Base-by-base conservation (phyloP, 2,797 vertebrate genomes). In the Aulostomus chinensis region DNA sequence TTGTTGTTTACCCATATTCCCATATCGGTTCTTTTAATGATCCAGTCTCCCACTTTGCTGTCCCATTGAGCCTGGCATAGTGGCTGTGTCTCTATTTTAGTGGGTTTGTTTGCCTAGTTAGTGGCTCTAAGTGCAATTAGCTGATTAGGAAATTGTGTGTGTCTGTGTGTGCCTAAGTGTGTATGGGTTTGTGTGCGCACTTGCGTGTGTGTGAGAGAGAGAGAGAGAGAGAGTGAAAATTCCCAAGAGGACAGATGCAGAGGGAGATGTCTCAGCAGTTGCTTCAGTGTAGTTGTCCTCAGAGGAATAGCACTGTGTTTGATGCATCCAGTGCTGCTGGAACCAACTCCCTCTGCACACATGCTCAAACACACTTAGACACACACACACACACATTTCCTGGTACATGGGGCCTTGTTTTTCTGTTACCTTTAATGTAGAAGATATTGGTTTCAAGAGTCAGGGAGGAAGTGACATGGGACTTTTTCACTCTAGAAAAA, bases 241-340 rank as follows among this genome's bases (percentile, higher is more conserved):
- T 85, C 80, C 73, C 75, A 2, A 53, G 70, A 65, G 79, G 68
- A 32, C 33, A 0, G 56, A 64, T 41, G 65, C 70, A 74, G 63
- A 76, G 80, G 79, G 77, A 83, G 76, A 86, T 83, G 83, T 86
- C 86, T 89, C 86, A 86, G 84, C 84, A 89, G 81, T 85, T 82
- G 76, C 81, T 81, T 79, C 42, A 67, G 35, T 62, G 63, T 56
- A 61, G 81, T 36, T 46, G 62, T 45, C 76, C 87, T 81, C 86
- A 17, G 38, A 84, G 87, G 84, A 80, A 45, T 53, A 72, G 51
- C 7, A 13, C 53, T 13, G 61, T 38, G 82, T 88, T 86, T 86
- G 84, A 86, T 79, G 84, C 84, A 75, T 64, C 81, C 67, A 61
- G 39, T 68, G 73, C 69, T 80, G 63, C 71, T 81, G 86, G 72